Conservation (phyloP, 2,797 vertebrate species). For the Crax fasciolata region DNA sequence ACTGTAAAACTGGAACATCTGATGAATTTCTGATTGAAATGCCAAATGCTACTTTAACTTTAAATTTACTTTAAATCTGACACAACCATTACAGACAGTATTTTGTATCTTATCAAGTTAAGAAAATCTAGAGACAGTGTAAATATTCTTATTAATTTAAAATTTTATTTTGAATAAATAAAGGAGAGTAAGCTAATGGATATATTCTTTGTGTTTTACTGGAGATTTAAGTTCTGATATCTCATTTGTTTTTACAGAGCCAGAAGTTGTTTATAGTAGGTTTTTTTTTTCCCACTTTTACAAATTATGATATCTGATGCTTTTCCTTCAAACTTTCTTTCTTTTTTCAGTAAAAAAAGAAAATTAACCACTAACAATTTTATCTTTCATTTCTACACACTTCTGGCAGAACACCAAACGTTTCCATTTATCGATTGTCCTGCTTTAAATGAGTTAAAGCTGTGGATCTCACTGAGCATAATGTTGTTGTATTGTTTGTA, state of each 20-base stretch:
- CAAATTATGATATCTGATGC: neutral
- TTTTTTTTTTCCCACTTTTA: neutral
- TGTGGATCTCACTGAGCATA: neutral
- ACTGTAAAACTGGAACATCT: constrained; percentile 69
- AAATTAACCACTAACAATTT: neutral
- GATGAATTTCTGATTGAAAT: constrained; percentile 60
- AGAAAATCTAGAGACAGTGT: neutral
- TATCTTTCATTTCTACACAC: neutral
- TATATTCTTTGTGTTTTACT: neutral
- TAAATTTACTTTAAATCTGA: neutral
- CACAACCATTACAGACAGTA: neutral
- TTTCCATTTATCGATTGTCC: neutral
- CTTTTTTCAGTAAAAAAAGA: neutral
- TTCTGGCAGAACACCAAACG: neutral
- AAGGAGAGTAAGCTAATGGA: neutral
- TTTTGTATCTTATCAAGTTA: constrained; percentile 20
- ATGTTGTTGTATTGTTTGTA: neutral
- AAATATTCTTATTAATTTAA: neutral
- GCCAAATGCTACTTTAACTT: constrained; percentile 28
- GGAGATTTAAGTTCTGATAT: neutral
- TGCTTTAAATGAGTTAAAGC: neutral
- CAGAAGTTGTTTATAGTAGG: neutral
- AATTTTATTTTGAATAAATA: neutral
- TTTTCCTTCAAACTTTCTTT: neutral
- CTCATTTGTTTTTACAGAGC: neutral